These are phyloP conservation scores for Cataglyphis livida DNA, from an alignment of 2,888 invertebrate genomes.

Conservation along the genomic window DNA sequence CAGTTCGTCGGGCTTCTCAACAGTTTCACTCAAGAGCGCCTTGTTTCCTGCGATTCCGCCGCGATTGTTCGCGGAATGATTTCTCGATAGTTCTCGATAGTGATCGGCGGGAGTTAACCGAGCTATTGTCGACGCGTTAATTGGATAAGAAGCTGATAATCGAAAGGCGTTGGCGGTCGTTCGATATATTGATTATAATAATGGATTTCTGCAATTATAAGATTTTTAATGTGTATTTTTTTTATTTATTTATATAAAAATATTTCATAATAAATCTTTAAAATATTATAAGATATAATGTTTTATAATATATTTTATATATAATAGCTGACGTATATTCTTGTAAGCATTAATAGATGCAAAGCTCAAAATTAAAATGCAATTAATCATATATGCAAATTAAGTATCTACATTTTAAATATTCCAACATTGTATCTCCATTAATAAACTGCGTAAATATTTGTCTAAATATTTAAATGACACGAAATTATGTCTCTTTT, in stretches of 20 bases:
- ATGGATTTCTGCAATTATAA: background rate
- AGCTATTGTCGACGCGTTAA: conserved; percentile 40
- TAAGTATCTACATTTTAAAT: background rate
- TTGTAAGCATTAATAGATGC: background rate
- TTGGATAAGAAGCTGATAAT: conserved; percentile 29
- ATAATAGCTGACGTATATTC: background rate
- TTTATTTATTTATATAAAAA: background rate
- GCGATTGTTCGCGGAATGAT: conserved; percentile 20
- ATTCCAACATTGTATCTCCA: background rate
- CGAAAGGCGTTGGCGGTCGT: conserved; percentile 11
- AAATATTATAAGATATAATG: background rate
- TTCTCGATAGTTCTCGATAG: conserved; percentile 21
- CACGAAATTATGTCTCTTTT: conserved; percentile 10
- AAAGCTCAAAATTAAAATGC: background rate
- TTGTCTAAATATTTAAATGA: background rate
- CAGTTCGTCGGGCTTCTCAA: conserved; percentile 42
- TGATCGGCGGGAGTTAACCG: conserved; percentile 26
- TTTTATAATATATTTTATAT: background rate
- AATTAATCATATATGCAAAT: background rate
- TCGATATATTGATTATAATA: background rate
- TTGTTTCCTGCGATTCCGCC: conserved; percentile 21
- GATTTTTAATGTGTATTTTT: background rate
- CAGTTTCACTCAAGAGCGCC: conserved; percentile 52
- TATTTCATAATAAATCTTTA: background rate
- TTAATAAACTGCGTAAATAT: background rate